Conservation (phyloP, 2,888 invertebrate genomes). For the Aleiodes leptofemur region DNA sequence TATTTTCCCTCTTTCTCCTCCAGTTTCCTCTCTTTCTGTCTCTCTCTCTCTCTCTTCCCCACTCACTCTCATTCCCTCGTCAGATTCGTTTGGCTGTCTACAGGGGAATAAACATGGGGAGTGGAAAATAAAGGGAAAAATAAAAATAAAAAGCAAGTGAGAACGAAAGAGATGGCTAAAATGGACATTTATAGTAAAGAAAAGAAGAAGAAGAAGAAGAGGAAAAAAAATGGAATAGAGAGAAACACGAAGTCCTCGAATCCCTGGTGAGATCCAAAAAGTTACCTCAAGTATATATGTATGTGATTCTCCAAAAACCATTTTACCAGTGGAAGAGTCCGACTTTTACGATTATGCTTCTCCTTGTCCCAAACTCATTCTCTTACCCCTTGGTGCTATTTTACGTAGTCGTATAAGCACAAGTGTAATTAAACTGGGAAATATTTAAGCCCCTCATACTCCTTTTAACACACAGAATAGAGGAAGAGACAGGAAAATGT, state of each 20-base stretch:
- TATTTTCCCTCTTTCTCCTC: slow-evolving; percentile 20
- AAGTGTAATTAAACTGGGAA: slow-evolving; percentile 60
- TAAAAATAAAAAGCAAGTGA: slow-evolving; percentile 25
- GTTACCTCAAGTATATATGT: slow-evolving; percentile 22
- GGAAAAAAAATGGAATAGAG: neutral
- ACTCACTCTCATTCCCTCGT: neutral
- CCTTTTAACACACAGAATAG: neutral
- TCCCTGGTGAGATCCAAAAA: slow-evolving; percentile 27
- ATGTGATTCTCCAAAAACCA: slow-evolving; percentile 18
- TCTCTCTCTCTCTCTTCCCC: neutral
- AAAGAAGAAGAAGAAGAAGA: neutral
- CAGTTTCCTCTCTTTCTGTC: neutral
- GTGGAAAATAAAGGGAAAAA: slow-evolving; percentile 19
- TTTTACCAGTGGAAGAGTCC: slow-evolving; percentile 48
- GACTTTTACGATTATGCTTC: slow-evolving; percentile 60
- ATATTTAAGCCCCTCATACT: slow-evolving; percentile 51
- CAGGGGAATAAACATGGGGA: slow-evolving; percentile 13
- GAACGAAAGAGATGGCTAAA: slow-evolving; percentile 23
- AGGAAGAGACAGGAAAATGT: slow-evolving; percentile 36
- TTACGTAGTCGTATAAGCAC: slow-evolving; percentile 43
- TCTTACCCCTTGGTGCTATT: slow-evolving; percentile 17
- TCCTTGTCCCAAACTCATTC: slow-evolving; percentile 31
- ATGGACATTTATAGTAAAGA: slow-evolving; percentile 22
- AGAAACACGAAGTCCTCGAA: slow-evolving; percentile 17
- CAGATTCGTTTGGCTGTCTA: slow-evolving; percentile 36